phyloP scores from a whole-genome alignment of 2,113 vertebrate genomes.

The Cyprinodon variegatus region DNA sequence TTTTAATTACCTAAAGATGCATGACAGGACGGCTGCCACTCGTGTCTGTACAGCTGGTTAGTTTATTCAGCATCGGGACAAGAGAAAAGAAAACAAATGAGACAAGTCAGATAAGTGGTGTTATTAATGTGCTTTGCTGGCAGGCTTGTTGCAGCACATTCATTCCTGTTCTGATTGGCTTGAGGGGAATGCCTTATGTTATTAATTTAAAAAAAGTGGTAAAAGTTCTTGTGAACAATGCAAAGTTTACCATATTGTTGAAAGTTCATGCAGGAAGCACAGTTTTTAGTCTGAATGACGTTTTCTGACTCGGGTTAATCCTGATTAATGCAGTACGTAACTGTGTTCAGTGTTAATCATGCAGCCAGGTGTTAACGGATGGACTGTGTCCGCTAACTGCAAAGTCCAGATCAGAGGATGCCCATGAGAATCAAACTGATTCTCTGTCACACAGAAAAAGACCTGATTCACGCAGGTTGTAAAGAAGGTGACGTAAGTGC shows the following conservation, averaged over 20 bases:
- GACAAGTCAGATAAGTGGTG: neutral
- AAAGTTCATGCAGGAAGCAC: neutral
- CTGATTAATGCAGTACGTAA: conserved; percentile 5
- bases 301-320: neutral
- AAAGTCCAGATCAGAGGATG: neutral
- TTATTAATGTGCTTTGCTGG: neutral
- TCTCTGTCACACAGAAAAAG: neutral
- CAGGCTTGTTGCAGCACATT: neutral
- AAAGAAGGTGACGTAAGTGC: conserved; percentile 7
- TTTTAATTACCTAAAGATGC: neutral
- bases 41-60: neutral
- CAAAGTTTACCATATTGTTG: neutral
- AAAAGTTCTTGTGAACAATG: neutral
- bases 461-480: neutral
- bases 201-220: no score
- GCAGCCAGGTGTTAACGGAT: conserved; percentile 47
- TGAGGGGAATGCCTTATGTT: no score
- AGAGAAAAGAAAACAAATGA: neutral
- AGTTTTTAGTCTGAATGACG: no score
- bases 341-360: conserved; percentile 34
- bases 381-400: conserved; percentile 9
- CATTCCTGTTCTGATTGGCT: neutral
- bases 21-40: neutral
- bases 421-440: neutral
- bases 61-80: neutral